Conservation (phyloP, 2,888 invertebrate genomes). For the Aphidoletes aphidimyza region DNA sequence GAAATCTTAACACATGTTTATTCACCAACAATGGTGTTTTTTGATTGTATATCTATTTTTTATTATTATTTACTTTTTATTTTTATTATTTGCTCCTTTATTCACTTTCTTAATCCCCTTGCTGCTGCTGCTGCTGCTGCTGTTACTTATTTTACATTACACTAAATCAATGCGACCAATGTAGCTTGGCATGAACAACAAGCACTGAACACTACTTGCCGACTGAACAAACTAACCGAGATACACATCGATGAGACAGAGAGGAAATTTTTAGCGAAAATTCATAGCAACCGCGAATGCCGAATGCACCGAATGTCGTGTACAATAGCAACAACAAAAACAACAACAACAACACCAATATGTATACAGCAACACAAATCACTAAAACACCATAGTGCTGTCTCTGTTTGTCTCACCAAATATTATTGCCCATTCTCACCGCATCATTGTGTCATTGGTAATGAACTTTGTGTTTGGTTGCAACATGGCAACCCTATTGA, state of each 20-base stretch:
- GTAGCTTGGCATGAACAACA: slow-evolving; percentile 16
- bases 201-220: slow-evolving; percentile 43
- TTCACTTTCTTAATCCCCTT: neutral
- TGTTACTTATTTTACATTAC: neutral
- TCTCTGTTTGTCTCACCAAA: neutral
- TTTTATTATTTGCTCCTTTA: neutral
- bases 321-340: neutral
- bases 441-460: slow-evolving; percentile 42
- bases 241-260: slow-evolving; percentile 4
- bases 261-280: slow-evolving; percentile 20
- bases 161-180: slow-evolving; percentile 38
- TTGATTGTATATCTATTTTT: no score
- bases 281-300: slow-evolving; percentile 52
- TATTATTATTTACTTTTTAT: slow-evolving; percentile 6
- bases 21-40: no score
- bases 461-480: neutral
- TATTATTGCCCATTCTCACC: neutral
- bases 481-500: neutral
- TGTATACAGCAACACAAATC: neutral
- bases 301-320: slow-evolving; percentile 45
- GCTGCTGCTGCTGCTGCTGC: neutral
- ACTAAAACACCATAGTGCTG: neutral
- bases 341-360: neutral
- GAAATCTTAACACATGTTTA: no score
- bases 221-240: slow-evolving; percentile 8